Conservation (phyloP, 2,797 vertebrate genomes). For the Onychomys leucogaster region DNA sequence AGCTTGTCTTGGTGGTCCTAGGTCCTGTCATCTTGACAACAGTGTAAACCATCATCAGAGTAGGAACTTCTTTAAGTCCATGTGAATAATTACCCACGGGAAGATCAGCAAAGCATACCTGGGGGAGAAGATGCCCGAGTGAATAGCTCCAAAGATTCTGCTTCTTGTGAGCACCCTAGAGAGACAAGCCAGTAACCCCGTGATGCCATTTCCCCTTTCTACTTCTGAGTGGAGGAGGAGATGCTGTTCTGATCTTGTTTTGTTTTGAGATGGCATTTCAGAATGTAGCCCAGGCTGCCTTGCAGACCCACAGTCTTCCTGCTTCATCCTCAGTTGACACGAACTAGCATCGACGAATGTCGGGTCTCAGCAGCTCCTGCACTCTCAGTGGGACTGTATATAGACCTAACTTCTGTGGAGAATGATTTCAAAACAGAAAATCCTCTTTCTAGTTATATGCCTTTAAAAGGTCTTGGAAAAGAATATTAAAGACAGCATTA, state of each 20-base stretch:
- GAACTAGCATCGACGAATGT: not conserved
- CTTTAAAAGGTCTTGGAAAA: not conserved
- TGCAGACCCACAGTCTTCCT: too few species aligned
- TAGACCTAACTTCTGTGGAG: not conserved
- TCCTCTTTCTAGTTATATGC: not conserved
- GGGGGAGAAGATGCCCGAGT: too few species aligned
- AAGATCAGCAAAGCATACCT: not conserved
- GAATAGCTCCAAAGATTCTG: not conserved
- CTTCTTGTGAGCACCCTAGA: too few species aligned
- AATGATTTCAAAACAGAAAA: not conserved
- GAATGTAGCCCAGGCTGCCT: not conserved
- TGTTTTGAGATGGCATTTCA: not conserved
- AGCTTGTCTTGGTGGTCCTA: not conserved
- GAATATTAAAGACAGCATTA: not conserved
- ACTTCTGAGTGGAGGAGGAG: not conserved
- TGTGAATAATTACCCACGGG: not conserved
- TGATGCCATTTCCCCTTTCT: not conserved
- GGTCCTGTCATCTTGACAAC: not conserved
- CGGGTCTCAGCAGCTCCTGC: fast-evolving
- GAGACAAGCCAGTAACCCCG: too few species aligned
- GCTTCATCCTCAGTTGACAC: not conserved
- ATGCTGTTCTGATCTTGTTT: not conserved
- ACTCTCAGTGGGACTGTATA: not conserved
- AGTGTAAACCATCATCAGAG: not conserved
- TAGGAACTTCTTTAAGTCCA: not conserved